Conservation (phyloP, 2,113 vertebrate species). For the Symphodus melops region DNA sequence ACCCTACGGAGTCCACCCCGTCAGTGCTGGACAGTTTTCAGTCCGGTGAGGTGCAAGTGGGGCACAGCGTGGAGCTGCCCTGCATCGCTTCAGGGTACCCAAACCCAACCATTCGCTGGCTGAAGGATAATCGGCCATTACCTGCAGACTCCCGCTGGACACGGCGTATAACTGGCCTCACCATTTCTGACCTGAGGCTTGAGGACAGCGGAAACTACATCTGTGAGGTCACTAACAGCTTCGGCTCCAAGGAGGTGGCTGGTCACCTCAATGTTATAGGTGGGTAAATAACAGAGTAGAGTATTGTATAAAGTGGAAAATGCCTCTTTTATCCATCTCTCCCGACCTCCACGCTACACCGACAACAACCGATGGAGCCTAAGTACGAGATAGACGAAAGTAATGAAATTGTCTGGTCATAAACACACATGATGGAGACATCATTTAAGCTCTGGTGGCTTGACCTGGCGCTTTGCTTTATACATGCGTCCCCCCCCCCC, state of each 20-base stretch:
- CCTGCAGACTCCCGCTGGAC: slow-evolving; percentile 93
- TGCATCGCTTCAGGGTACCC: slow-evolving; percentile 97
- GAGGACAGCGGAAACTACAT: slow-evolving; percentile 98
- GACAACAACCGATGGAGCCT: slow-evolving; percentile 22
- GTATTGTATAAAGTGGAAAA: background rate
- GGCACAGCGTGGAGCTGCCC: slow-evolving; percentile 91
- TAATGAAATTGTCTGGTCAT: slow-evolving; percentile 29
- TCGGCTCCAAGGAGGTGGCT: slow-evolving; percentile 94
- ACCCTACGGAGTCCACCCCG: slow-evolving; percentile 95
- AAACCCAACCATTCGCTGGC: slow-evolving; percentile 94
- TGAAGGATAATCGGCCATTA: slow-evolving; percentile 94
- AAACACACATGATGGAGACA: slow-evolving; percentile 19
- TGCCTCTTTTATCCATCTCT: background rate
- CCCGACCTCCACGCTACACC: background rate
- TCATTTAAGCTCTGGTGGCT: slow-evolving; percentile 48
- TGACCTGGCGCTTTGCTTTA: slow-evolving; percentile 19
- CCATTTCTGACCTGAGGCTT: slow-evolving; percentile 90
- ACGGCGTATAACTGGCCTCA: slow-evolving; percentile 91
- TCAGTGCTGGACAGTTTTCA: slow-evolving; percentile 96
- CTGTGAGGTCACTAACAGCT: slow-evolving; percentile 98
- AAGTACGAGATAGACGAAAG: slow-evolving; percentile 22
- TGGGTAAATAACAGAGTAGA: slow-evolving; percentile 56
- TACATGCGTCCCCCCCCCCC: background rate
- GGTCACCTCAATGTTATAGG: slow-evolving; percentile 94
- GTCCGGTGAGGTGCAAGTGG: slow-evolving; percentile 90